These are phyloP conservation scores for Megaceryle alcyon DNA, from an alignment of 2,797 vertebrate genomes.

Conservation along the genomic window DNA sequence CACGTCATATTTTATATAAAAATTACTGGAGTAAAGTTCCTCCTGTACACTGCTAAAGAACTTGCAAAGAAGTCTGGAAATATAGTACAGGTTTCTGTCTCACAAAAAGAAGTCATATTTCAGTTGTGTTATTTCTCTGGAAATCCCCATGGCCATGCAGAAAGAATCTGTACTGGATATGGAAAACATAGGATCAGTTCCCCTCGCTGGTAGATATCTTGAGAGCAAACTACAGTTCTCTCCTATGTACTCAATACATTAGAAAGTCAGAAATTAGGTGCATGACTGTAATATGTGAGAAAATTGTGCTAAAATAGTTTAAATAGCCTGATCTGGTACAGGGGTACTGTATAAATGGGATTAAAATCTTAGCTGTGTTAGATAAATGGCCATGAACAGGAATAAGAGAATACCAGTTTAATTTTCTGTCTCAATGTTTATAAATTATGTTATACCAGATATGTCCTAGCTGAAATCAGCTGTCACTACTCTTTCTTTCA, in stretches of 20 bases:
- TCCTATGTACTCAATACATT: not conserved
- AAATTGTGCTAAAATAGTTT: not conserved
- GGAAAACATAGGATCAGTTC: not conserved
- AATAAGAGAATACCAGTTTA: not conserved
- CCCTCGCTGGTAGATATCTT: not conserved
- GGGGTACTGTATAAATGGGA: not conserved
- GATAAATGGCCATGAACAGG: not conserved
- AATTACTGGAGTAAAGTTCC: not conserved
- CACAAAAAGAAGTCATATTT: not conserved
- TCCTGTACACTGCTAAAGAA: not conserved
- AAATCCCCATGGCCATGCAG: not conserved
- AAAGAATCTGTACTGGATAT: not conserved
- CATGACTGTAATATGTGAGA: not conserved
- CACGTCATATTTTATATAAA: slow-evolving; percentile 26
- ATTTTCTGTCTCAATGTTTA: not conserved
- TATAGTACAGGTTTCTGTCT: not conserved
- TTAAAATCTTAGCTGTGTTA: not conserved
- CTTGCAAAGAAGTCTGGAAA: not conserved
- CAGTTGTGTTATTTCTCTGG: not conserved
- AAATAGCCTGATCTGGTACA: not conserved
- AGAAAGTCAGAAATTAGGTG: not conserved
- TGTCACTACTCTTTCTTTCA: not conserved
- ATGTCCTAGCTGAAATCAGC: not conserved
- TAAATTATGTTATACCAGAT: not conserved
- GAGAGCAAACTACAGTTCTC: not conserved